Evolutionary conservation across 2,113 vertebrate species (phyloP).

Genomic region (Sander lucioperca): DNA sequence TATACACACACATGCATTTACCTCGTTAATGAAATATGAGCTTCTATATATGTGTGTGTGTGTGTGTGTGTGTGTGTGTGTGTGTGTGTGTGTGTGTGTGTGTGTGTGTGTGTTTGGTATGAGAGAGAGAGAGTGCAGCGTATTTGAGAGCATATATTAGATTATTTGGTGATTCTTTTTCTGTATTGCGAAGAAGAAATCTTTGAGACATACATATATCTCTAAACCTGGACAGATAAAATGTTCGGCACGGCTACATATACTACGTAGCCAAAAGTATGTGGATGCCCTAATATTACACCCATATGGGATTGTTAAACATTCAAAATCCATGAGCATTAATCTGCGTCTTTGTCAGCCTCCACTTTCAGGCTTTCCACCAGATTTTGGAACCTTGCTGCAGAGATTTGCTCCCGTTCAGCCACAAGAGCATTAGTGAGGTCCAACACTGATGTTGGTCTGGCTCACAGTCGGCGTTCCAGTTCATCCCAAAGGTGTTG

Average conservation of each 20-base stretch:
- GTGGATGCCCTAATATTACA: not conserved
- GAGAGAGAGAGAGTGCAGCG: too few species aligned
- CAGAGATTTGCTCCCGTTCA: not conserved
- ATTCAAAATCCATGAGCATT: not conserved
- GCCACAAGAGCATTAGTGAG: not conserved
- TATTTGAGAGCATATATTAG: too few species aligned
- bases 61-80: too few species aligned
- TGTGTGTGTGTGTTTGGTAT: too few species aligned
- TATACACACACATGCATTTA: not conserved
- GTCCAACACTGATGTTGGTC: not conserved
- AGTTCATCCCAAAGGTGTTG: not conserved
- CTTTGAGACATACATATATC: not conserved
- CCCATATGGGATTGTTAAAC: not conserved
- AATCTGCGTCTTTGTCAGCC: not conserved
- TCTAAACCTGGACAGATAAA: not conserved
- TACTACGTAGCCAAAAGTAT: not conserved
- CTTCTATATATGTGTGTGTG: not conserved
- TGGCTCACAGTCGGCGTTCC: not conserved
- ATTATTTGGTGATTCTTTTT: too few species aligned
- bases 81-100: too few species aligned
- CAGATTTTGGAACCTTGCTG: not conserved
- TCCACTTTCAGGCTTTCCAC: not conserved
- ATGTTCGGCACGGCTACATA: not conserved
- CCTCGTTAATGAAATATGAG: not conserved
- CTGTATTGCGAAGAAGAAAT: not conserved